Conservation (phyloP, 2,113 vertebrate genomes). For the Apeltes quadracus region DNA sequence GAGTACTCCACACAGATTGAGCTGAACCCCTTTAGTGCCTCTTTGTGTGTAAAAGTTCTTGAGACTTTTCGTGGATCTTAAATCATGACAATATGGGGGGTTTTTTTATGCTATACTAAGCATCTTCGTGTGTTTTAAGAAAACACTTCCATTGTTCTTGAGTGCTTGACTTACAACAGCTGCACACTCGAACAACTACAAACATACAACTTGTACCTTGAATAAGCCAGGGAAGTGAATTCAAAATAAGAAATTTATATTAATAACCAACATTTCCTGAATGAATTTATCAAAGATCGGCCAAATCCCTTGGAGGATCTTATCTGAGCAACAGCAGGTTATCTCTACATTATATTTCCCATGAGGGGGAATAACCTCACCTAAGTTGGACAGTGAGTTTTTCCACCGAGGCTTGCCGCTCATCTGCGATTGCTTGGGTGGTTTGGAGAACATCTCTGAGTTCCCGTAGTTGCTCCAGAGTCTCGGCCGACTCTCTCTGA, state of each 20-base stretch:
- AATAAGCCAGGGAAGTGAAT: background rate
- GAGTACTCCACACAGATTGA: background rate
- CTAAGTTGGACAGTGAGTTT: slow-evolving; percentile 86
- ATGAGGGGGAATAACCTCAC: slow-evolving; percentile 71
- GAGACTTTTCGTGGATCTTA: background rate
- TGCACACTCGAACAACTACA: slow-evolving; percentile 6
- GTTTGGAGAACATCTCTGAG: slow-evolving; percentile 83
- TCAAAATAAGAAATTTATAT: slow-evolving; percentile 3
- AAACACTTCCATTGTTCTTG: background rate
- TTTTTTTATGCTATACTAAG: background rate
- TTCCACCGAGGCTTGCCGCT: slow-evolving; percentile 80
- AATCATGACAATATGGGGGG: background rate
- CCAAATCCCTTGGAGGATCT: background rate
- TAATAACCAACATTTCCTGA: background rate
- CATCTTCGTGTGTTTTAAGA: background rate
- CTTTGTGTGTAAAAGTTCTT: background rate
- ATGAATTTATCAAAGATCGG: background rate
- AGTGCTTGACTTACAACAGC: slow-evolving; percentile 31
- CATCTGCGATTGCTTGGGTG: slow-evolving; percentile 84
- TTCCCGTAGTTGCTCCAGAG: slow-evolving; percentile 81
- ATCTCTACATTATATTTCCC: slow-evolving; percentile 13
- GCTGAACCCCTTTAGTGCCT: background rate
- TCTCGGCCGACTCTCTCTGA: slow-evolving; percentile 79
- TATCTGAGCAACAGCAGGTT: background rate
- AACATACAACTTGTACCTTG: background rate